Percentiles rank a stretch among this genome's conserved stretches.
Conservation (phyloP, 2,797 vertebrate genomes). For the Rhinogobio ventralis region DNA sequence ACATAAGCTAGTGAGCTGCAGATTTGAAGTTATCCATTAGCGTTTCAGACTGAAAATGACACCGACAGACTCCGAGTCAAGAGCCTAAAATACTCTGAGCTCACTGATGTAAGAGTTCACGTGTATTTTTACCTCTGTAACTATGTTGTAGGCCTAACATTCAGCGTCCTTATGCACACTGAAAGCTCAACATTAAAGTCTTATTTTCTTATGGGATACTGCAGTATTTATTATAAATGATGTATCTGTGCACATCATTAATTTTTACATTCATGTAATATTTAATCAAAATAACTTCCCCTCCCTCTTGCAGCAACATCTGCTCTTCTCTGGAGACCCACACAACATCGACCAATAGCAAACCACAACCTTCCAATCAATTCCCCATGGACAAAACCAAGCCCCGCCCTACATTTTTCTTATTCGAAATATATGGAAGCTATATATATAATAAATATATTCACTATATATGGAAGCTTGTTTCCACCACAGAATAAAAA, state of each 20-base stretch:
- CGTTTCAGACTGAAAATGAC: constrained; percentile 60
- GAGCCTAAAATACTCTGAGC: constrained; percentile 76
- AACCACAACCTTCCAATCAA: background rate
- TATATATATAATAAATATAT: too few species aligned
- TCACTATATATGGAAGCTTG: too few species aligned
- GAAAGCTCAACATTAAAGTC: background rate
- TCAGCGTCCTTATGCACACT: background rate
- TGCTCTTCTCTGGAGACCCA: too few species aligned
- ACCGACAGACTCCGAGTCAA: constrained; percentile 64
- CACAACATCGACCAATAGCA: background rate
- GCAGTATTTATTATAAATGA: background rate
- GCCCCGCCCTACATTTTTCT: background rate
- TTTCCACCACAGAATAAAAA: too few species aligned
- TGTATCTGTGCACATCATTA: background rate
- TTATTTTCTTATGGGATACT: background rate
- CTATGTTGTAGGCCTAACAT: constrained; percentile 61
- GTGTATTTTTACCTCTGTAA: constrained; percentile 79
- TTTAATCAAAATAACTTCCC: background rate
- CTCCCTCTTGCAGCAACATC: background rate
- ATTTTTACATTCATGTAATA: background rate
- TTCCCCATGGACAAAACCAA: background rate
- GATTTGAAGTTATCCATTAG: background rate
- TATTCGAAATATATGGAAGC: too few species aligned
- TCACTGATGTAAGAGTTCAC: constrained; percentile 71
- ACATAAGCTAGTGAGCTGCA: background rate